Percentiles rank a stretch among this genome's conserved stretches.
phyloP scores from a whole-genome alignment of 2,113 vertebrate genomes.

The Elaphurus davidianus region DNA sequence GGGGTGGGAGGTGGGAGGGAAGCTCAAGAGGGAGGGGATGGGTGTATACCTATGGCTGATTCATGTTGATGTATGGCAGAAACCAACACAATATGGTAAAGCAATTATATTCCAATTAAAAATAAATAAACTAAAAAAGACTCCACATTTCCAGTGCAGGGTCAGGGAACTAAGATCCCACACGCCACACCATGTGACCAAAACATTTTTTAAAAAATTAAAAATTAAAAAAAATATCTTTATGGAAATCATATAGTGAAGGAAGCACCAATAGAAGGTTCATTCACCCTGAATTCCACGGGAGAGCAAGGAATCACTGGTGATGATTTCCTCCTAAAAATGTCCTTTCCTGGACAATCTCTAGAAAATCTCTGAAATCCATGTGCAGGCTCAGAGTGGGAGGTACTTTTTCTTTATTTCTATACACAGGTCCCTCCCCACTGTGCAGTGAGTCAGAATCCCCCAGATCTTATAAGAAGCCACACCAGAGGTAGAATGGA shows the following conservation, averaged over 20 bases:
- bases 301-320: accelerated
- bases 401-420: neutral
- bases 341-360: neutral
- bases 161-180: neutral
- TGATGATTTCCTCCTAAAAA: neutral
- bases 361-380: neutral
- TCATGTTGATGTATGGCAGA: neutral
- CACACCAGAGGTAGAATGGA: accelerated
- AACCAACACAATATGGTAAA: neutral
- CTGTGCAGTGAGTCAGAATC: neutral
- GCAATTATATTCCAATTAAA: neutral
- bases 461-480: neutral
- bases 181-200: neutral
- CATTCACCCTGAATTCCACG: accelerated
- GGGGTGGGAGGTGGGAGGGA: neutral
- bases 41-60: neutral
- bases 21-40: neutral
- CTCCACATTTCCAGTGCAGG: neutral
- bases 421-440: neutral
- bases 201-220: neutral
- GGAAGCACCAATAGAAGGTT: too few relatives aligned
- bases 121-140: neutral
- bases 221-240: neutral
- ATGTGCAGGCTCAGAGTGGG: neutral
- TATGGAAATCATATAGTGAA: neutral